These are phyloP conservation scores for Bucco capensis DNA, from an alignment of 2,113 vertebrate genomes.

Conservation along the genomic window DNA sequence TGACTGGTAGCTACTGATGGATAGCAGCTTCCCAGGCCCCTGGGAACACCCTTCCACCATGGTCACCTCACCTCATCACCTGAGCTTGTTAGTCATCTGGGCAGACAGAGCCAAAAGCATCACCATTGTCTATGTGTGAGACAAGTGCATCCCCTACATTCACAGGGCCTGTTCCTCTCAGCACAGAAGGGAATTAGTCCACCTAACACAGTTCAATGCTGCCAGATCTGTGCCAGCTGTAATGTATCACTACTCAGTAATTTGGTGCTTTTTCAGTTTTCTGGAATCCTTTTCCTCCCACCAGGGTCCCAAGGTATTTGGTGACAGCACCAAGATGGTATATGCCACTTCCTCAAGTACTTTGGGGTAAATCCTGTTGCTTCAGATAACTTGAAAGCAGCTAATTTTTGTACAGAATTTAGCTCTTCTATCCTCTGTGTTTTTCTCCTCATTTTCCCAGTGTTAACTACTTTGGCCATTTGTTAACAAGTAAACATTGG, in stretches of 20 bases:
- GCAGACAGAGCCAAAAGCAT: background rate
- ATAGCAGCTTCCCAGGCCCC: background rate
- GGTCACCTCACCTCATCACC: background rate
- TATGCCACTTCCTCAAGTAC: background rate
- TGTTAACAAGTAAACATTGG: background rate
- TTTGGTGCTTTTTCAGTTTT: background rate
- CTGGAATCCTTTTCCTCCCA: background rate
- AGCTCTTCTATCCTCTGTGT: background rate
- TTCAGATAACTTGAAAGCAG: background rate
- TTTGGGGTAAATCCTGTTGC: background rate
- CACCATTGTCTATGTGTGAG: background rate
- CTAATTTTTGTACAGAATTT: background rate
- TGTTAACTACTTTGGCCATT: background rate
- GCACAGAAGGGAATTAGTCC: background rate
- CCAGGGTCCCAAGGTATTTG: background rate
- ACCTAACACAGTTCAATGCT: accelerated
- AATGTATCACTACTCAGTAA: background rate
- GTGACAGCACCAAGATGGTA: background rate
- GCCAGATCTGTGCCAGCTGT: background rate
- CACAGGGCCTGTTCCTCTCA: background rate
- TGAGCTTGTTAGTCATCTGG: background rate
- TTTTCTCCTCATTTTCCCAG: background rate
- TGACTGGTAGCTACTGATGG: background rate
- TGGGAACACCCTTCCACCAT: background rate
- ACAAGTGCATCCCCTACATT: no score